phyloP scores from a whole-genome alignment of 2,888 invertebrate species.

The Dyspetes luteomarginatus region DNA sequence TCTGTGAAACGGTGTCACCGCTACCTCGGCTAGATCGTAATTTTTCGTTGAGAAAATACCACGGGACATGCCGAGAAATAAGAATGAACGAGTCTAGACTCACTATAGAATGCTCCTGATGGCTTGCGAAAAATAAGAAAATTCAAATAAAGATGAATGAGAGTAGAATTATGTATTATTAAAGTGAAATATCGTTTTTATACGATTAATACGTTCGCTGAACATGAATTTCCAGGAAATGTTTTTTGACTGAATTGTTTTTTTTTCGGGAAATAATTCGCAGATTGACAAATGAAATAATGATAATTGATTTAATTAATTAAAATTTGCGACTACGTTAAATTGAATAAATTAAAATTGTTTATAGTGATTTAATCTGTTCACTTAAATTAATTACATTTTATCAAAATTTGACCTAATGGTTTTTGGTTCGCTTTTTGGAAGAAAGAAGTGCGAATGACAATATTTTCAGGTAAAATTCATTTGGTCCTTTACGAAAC shows the following conservation, averaged over 20 bases:
- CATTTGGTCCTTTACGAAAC: too few relatives aligned
- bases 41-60: constrained; percentile 40
- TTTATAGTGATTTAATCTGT: too few relatives aligned
- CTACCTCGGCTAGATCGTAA: constrained; percentile 10
- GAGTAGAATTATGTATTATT: background rate
- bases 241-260: background rate
- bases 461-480: too few relatives aligned
- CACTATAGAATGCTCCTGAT: background rate
- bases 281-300: too few relatives aligned
- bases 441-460: background rate
- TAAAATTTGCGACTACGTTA: too few relatives aligned
- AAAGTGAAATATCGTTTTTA: background rate
- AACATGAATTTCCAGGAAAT: background rate
- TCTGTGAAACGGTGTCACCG: background rate
- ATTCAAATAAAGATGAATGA: background rate
- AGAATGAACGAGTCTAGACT: constrained; percentile 49
- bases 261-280: background rate
- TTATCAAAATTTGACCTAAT: too few relatives aligned
- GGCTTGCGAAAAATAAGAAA: background rate
- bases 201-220: background rate
- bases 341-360: too few relatives aligned
- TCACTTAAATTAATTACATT: too few relatives aligned
- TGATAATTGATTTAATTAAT: too few relatives aligned
- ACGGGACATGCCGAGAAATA: constrained; percentile 23
- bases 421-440: too few relatives aligned